Evolutionary conservation across 2,113 vertebrate genomes (phyloP), one percentile per base, ranked within the genome.

Genomic region (Sorex araneus): DNA sequence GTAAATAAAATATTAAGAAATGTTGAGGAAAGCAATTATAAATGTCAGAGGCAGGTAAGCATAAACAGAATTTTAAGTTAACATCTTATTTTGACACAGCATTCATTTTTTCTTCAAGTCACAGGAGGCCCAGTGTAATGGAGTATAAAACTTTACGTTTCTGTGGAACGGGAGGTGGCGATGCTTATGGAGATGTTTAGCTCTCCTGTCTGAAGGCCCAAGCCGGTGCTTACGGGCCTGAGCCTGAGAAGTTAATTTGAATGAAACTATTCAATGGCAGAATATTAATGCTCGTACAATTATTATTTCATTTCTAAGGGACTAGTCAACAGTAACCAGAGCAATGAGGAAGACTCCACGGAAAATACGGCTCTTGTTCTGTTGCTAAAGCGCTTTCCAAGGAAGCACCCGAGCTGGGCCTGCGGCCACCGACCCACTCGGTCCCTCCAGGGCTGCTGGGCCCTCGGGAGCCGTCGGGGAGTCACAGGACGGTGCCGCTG

Each of bases 271-370:
- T 96, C 97, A 96, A 90, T 93, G 64, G 76, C 93, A 76, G 47
- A 57, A 92, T 95, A 97, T 93, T 95, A 96, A 96, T 90, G 84
- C n/a, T 95, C 96, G 78, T 89, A 95, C 90, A 98, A 96, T 97
- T 95, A 97, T 82, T 93, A 90, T 96, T 98, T 97, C 95, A 97
- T 93, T 89, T 92, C 96, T 50, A 67, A 91, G 54, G 89, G 73
- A 88, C 93, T 95, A 96, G 91, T 92, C 32, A 94, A 75, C 76
- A 96, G 92, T 97, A 96, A 97, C 96, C 92, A 91, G 43, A 93
- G 70, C 76, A 86, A 93, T 64, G 82, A 84, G 50, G 57, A 67
- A 89, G 30, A 75, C 57, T 83, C 80, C 60, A 45, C 89, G 90
- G 95, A 83, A 13, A 28, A 47, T 32, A 16, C 21, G 36, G 12